Percentiles rank a stretch among this genome's conserved stretches.
These are phyloP conservation scores for Diadema setosum DNA, from an alignment of 35 echinoderm and acorn worm species.

Conservation along the genomic window DNA sequence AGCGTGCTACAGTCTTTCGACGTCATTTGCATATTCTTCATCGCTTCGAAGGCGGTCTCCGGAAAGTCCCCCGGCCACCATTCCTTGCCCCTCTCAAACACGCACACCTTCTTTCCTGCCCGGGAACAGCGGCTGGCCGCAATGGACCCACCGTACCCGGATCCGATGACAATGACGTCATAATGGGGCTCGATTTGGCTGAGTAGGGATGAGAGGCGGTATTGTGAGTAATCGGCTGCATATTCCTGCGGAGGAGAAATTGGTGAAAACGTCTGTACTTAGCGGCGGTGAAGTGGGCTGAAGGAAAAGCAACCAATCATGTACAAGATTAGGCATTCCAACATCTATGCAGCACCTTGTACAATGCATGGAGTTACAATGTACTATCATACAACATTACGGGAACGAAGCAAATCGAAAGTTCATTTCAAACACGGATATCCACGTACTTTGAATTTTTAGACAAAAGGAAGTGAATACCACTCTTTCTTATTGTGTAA, in stretches of 20 bases:
- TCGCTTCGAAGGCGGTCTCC: conserved; percentile 49
- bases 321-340: no score
- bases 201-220: conserved; percentile 46
- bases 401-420: no score
- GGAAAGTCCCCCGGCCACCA: conserved; percentile 86
- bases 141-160: conserved; percentile 76
- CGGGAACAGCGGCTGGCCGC: conserved; percentile 57
- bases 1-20: background rate
- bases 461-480: no score
- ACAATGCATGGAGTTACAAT: no score
- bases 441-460: no score
- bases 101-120: conserved; percentile 54
- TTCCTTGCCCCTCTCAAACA: conserved; percentile 76
- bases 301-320: no score
- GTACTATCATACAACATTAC: no score
- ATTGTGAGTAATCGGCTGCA: conserved; percentile 22
- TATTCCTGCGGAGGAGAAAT: background rate
- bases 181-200: conserved; percentile 41
- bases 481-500: no score
- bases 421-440: no score
- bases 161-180: conserved; percentile 77
- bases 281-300: background rate
- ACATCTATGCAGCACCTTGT: no score
- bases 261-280: no score
- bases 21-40: conserved; percentile 57